Percentiles rank a stretch among this genome's conserved stretches.
Conservation (phyloP, 2,888 invertebrate species). For the Erebia ligea region DNA sequence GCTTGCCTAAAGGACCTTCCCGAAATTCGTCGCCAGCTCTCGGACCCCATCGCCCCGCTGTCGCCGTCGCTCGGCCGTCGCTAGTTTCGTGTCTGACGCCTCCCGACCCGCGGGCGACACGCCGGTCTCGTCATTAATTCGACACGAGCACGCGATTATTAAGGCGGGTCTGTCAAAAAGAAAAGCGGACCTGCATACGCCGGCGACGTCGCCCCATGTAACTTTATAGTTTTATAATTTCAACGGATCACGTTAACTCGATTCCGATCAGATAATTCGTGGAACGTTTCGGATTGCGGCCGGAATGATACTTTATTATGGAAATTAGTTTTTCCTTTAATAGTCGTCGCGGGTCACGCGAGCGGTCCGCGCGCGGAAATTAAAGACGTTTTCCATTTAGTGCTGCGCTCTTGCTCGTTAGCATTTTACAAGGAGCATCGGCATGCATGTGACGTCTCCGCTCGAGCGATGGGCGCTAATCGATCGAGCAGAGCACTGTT, state of each 20-base stretch:
- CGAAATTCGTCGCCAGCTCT: too few species aligned
- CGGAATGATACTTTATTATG: slow-evolving; percentile 75
- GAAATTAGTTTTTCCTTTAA: slow-evolving; percentile 81
- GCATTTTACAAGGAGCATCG: slow-evolving; percentile 50
- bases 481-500: slow-evolving; percentile 56
- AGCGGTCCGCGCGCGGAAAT: slow-evolving; percentile 60
- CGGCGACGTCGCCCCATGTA: slow-evolving; percentile 74
- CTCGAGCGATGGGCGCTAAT: slow-evolving; percentile 57
- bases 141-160: slow-evolving; percentile 77
- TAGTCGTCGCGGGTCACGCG: slow-evolving; percentile 72
- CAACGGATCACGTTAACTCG: slow-evolving; percentile 75
- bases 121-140: slow-evolving; percentile 77
- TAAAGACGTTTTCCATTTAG: slow-evolving; percentile 67
- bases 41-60: too few species aligned
- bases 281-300: slow-evolving; percentile 57
- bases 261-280: slow-evolving; percentile 74
- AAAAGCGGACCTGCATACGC: slow-evolving; percentile 70
- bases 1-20: too few species aligned
- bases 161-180: slow-evolving; percentile 73
- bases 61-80: too few species aligned
- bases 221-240: slow-evolving; percentile 80
- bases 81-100: too few species aligned
- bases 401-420: slow-evolving; percentile 55
- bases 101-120: slow-evolving; percentile 60
- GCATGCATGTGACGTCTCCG: slow-evolving; percentile 41